These are phyloP conservation scores for Episyrphus balteatus DNA, from an alignment of 1,140 invertebrate species.

Conservation along the genomic window DNA sequence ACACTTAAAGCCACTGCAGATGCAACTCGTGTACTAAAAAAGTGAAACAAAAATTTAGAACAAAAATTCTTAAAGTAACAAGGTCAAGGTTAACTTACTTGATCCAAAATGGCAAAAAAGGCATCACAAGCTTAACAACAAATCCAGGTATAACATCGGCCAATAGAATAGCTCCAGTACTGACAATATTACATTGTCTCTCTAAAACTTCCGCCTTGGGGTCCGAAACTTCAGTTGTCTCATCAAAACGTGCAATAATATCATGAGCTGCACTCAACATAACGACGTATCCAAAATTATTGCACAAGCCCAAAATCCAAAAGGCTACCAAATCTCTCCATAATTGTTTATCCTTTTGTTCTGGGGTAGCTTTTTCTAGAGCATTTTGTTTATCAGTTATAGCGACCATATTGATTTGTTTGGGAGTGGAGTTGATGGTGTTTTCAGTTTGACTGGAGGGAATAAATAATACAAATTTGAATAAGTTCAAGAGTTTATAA, in stretches of 20 bases:
- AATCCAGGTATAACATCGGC: conserved; percentile 72
- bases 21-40: conserved; percentile 48
- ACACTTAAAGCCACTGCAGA: conserved; percentile 47
- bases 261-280: conserved; percentile 81
- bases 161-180: conserved; percentile 70
- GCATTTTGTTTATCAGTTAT: too few species aligned
- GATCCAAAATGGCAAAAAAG: conserved; percentile 59
- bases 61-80: too few species aligned
- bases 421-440: too few species aligned
- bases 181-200: conserved; percentile 57
- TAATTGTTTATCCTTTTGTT: conserved; percentile 18
- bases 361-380: background rate
- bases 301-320: conserved; percentile 74
- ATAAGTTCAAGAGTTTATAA: too few species aligned
- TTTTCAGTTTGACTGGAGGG: too few species aligned
- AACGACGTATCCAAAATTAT: conserved; percentile 83
- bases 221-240: too few species aligned
- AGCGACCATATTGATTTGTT: too few species aligned
- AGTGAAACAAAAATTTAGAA: background rate
- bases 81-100: conserved; percentile 42
- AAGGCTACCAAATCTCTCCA: conserved; percentile 50
- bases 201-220: too few species aligned
- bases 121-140: conserved; percentile 61
- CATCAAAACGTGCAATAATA: conserved; percentile 46
- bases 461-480: too few species aligned